Conservation (phyloP, 2,797 vertebrate species). For the Cacajao melanocephalus region DNA sequence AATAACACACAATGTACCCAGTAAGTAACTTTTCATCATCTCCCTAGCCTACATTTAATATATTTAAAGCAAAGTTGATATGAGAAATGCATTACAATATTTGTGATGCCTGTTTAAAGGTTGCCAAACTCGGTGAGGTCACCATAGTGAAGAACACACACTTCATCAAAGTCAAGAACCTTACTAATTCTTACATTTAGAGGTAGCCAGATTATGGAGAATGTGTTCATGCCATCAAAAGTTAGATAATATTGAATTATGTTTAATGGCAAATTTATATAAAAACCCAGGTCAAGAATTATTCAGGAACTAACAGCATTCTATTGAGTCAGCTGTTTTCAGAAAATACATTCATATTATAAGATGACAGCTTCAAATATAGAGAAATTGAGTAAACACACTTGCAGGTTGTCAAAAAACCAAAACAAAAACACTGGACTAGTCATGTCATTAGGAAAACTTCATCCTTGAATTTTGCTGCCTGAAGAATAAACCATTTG, state of each 20-base stretch:
- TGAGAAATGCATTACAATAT: background rate
- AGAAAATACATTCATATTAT: background rate
- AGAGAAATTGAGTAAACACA: background rate
- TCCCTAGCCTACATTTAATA: background rate
- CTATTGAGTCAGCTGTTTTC: background rate
- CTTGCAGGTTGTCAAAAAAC: background rate
- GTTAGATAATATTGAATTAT: background rate
- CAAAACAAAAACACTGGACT: background rate
- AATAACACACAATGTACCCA: background rate
- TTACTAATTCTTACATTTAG: background rate
- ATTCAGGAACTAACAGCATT: background rate
- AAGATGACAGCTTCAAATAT: background rate
- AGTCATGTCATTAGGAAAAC: background rate
- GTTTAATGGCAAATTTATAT: background rate
- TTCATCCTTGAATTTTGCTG: background rate
- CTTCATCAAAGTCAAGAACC: background rate
- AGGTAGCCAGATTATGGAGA: background rate
- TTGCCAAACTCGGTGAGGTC: background rate
- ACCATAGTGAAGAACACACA: background rate
- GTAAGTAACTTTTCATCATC: background rate
- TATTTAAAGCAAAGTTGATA: background rate
- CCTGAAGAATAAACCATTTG: background rate
- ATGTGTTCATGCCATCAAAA: background rate
- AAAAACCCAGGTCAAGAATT: background rate
- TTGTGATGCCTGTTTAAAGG: background rate